phyloP scores from a whole-genome alignment of 2,797 vertebrate genomes.

The Sebastes diaconus region DNA sequence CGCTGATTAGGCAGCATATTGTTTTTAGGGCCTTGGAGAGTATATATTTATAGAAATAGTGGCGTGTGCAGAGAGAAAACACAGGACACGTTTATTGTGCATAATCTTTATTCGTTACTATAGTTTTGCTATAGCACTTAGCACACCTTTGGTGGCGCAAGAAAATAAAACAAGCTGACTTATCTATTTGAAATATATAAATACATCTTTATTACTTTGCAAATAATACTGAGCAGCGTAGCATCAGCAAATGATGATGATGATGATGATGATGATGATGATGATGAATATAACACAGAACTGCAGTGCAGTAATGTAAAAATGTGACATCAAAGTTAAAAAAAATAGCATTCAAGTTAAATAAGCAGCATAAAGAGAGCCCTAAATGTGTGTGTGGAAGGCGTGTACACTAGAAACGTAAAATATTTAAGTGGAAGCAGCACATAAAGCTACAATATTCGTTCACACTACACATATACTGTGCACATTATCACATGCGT shows the following conservation, averaged over 20 bases:
- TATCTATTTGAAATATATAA: constrained; percentile 48
- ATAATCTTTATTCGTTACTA: constrained; percentile 66
- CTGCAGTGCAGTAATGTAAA: background rate
- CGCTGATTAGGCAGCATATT: background rate
- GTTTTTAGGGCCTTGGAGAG: background rate
- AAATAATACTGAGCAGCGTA: constrained; percentile 24
- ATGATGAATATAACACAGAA: background rate
- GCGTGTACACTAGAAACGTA: background rate
- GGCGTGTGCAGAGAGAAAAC: constrained; percentile 3
- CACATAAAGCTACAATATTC: background rate
- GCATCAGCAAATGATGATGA: background rate
- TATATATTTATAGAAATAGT: background rate
- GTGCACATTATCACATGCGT: constrained; percentile 7
- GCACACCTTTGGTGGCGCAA: constrained; percentile 35
- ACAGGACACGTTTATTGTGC: constrained; percentile 6
- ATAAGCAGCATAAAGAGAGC: background rate
- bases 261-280: background rate
- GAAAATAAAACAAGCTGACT: constrained; percentile 12
- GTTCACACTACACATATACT: constrained; percentile 5
- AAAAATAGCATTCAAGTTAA: background rate
- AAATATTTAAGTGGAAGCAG: constrained; percentile 8
- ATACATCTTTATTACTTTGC: constrained; percentile 32
- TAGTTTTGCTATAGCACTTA: constrained; percentile 43
- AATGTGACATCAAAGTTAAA: background rate
- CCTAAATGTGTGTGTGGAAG: background rate